Percentiles rank a stretch among this genome's conserved stretches.
phyloP scores from a whole-genome alignment of 1,140 invertebrate species.

The Hyphantria cunea region DNA sequence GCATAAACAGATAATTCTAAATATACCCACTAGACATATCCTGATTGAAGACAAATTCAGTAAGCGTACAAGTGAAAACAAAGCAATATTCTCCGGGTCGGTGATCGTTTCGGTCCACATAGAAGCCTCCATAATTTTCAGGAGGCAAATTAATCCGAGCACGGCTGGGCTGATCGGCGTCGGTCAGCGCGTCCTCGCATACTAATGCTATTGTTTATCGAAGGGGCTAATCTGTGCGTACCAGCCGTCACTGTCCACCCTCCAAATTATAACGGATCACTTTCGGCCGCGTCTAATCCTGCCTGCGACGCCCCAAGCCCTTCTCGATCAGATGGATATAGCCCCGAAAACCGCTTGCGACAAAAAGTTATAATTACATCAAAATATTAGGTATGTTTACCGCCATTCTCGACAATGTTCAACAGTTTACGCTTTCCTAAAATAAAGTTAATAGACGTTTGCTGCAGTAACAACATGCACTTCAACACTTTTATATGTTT shows the following conservation, averaged over 20 bases:
- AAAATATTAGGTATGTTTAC: constrained; percentile 5
- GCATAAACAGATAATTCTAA: not conserved
- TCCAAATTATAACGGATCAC: constrained; percentile 80
- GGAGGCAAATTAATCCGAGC: constrained; percentile 78
- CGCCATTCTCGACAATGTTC: too few relatives aligned
- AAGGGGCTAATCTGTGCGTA: constrained; percentile 79
- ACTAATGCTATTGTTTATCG: constrained; percentile 82
- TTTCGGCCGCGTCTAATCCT: constrained; percentile 70
- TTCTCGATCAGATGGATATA: constrained; percentile 18
- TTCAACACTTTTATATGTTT: too few relatives aligned
- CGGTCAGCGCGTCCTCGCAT: constrained; percentile 78
- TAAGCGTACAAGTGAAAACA: constrained; percentile 49
- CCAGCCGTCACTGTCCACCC: constrained; percentile 76
- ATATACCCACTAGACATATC: constrained; percentile 12
- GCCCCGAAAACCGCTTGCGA: not conserved
- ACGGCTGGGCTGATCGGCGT: constrained; percentile 71
- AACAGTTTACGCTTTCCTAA: too few relatives aligned
- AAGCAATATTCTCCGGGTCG: constrained; percentile 53
- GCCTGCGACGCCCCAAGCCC: constrained; percentile 27
- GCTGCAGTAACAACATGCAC: too few relatives aligned
- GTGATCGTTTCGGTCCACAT: constrained; percentile 55
- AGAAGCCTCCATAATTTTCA: constrained; percentile 71
- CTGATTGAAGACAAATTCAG: constrained; percentile 37
- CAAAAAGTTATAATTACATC: constrained; percentile 5
- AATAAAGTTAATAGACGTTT: too few relatives aligned